Conservation (phyloP, 2,797 vertebrate species). For the Gallinago nigripennis region DNA sequence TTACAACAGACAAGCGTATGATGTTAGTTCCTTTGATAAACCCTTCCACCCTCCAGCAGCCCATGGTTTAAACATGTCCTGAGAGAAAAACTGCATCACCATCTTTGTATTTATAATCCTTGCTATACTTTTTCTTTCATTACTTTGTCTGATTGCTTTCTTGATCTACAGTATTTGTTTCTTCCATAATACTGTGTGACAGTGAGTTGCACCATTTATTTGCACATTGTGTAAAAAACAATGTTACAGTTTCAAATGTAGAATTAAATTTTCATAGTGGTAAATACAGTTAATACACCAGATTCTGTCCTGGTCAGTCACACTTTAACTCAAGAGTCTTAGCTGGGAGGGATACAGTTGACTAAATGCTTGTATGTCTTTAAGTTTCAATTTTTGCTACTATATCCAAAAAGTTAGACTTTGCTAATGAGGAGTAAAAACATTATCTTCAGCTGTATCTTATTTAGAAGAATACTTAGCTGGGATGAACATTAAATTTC, state of each 20-base stretch:
- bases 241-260: background rate
- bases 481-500: background rate
- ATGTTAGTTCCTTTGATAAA: background rate
- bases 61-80: background rate
- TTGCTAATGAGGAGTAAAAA: background rate
- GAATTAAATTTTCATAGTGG: background rate
- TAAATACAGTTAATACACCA: background rate
- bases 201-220: background rate
- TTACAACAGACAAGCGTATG: background rate
- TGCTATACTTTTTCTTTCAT: background rate
- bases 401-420: background rate
- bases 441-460: background rate
- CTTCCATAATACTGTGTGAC: background rate
- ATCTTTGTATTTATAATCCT: background rate
- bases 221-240: background rate
- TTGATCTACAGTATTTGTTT: background rate
- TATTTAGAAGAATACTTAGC: background rate
- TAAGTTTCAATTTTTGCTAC: background rate
- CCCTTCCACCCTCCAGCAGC: background rate
- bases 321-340: background rate
- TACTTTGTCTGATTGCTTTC: background rate
- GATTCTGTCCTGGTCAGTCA: background rate
- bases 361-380: background rate
- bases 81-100: background rate
- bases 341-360: background rate